phyloP scores from a whole-genome alignment of 2,888 invertebrate genomes.

The Calameuta filiformis region DNA sequence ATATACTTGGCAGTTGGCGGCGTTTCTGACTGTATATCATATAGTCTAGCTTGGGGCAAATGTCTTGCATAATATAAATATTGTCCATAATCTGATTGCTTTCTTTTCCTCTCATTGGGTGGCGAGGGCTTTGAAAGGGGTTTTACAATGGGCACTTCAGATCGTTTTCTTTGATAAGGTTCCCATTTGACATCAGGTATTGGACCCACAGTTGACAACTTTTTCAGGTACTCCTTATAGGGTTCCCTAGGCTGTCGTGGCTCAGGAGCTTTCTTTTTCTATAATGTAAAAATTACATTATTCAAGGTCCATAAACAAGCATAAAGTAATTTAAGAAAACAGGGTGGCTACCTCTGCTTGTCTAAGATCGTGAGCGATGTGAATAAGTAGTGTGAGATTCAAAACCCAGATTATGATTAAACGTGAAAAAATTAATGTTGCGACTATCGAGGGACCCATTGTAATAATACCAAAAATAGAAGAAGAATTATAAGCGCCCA shows the following conservation, averaged over 20 bases:
- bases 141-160: conserved; percentile 14
- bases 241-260: conserved; percentile 7
- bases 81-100: conserved; percentile 18
- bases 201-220: conserved; percentile 19
- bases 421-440: conserved; percentile 8
- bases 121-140: conserved; percentile 15
- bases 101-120: conserved; percentile 15
- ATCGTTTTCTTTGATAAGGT: conserved; percentile 18
- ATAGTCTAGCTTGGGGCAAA: conserved; percentile 8
- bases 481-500: not conserved
- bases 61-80: conserved; percentile 20
- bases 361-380: conserved; percentile 14
- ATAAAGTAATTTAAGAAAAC: not conserved
- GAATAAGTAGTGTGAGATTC: conserved; percentile 14
- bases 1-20: conserved; percentile 1
- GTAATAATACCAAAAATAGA: conserved; percentile 15
- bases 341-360: conserved; percentile 3
- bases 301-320: not conserved
- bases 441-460: conserved; percentile 8
- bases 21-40: conserved; percentile 15
- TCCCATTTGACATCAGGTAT: conserved; percentile 17
- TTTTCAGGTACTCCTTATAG: conserved; percentile 14
- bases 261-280: conserved; percentile 2
- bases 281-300: not conserved
- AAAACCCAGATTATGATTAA: conserved; percentile 10